Base-by-base conservation (phyloP, 2,888 invertebrate genomes). In the Tanytarsus gracilentus region DNA sequence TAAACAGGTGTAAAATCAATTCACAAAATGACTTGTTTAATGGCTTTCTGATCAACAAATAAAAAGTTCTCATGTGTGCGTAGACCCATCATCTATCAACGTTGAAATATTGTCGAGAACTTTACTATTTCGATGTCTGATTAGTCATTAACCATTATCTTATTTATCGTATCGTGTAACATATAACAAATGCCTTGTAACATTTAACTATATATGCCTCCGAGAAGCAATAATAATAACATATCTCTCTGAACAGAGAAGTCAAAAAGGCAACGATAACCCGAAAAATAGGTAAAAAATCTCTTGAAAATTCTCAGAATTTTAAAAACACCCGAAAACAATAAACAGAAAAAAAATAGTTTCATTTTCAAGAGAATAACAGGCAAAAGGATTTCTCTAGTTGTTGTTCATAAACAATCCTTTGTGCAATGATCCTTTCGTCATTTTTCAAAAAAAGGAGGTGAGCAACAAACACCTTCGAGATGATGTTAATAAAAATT, bases 361-460 rank as follows among this genome's bases (percentile, higher is more conserved):
- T 40, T 56, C 55, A 40, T 23, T 56, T 56, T 40, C 55, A 56
- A 56, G 16, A 53, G 53, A 53, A 53, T 27, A 53, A 53, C 8
- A 40, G 51, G 29, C 44, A 53, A 39, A 56, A 23, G 40, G 55
- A 40, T 33, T 53, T 23, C 27, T 36, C 39, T 40, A 36, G 27
- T 16, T 14, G 14, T n/a, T 56, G 40, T 56, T 56, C 36, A 40
- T 56, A 56, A 56, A 56, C 55, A 56, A 56, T 40, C 55, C 55
- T 56, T 53, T 56, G 48, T 48, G 18, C 18, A 16, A 11, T 23
- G 27, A n/a, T n/a, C n/a, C n/a, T n/a, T n/a, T n/a, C n/a, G n/a
- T n/a, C n/a, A n/a, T n/a, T n/a, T n/a, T n/a, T n/a, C n/a, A n/a
- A n/a, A n/a, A n/a, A n/a, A n/a, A n/a, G n/a, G n/a, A n/a, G n/a